Conservation (phyloP, 2,797 vertebrate genomes). For the Setipinna tenuifilis region DNA sequence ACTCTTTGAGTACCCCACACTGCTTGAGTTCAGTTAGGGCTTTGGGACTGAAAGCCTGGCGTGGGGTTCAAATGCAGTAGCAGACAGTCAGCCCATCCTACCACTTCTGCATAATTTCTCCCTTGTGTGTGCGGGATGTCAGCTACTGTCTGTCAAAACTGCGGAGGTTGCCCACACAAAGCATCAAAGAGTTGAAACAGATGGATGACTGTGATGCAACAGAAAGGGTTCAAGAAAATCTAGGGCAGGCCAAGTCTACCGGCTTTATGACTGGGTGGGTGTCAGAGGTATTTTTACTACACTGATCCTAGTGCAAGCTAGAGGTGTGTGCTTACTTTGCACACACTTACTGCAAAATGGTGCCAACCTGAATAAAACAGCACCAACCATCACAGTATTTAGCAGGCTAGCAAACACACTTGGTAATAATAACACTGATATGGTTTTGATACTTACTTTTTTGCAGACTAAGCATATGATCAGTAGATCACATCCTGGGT, state of each 20-base stretch:
- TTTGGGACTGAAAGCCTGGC: neutral
- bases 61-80: neutral
- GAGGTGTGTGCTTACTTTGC: neutral
- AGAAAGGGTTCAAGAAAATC: neutral
- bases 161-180: neutral
- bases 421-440: neutral
- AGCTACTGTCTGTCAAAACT: conserved; percentile 12
- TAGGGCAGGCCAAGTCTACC: neutral
- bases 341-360: neutral
- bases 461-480: neutral
- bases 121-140: neutral
- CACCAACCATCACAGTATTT: neutral
- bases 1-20: too few relatives aligned
- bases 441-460: neutral
- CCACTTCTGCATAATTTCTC: neutral
- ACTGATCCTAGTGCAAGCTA: neutral
- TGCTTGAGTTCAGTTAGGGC: neutral
- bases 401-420: neutral
- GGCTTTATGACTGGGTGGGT: neutral
- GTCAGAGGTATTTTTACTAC: neutral
- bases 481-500: neutral
- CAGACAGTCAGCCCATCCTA: neutral
- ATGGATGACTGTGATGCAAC: neutral
- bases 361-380: neutral
- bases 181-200: neutral